Base-by-base conservation (phyloP, 2,797 vertebrate species). In the Gobio occitaniae region DNA sequence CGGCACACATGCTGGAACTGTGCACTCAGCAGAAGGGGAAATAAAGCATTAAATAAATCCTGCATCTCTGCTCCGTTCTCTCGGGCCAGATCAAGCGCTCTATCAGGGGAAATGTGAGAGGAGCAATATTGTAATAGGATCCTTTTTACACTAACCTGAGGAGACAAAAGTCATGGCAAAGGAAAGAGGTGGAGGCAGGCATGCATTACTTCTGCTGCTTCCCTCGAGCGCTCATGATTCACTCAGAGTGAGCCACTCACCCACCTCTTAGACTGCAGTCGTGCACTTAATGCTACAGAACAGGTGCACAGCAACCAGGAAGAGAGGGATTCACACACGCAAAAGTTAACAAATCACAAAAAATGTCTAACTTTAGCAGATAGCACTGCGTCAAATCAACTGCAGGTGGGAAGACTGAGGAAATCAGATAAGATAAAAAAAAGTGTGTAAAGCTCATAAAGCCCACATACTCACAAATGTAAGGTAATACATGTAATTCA, bases 21-120 rank as follows among this genome's bases (percentile, higher is more conserved):
- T 70, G 79, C 82, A 71, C 79, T 84, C 82, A 84, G 87, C 82
- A 84, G 56, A 88, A 88, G 70, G 80, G 74, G 84, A 85, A 86
- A 86, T 80, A 71, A 84, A 88, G 71, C 85, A 86, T 86, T 84
- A 86, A 88, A 88, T 88, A 82, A 86, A 86, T 88, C 85, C 82
- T 61, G 66, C 85, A 59, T 78, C 66, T 86, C 78, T 16, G 17
- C 69, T 81, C 61, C 44, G 29, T 77, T 84, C 87, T 86, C 83
- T 69, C 82, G 68, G 81, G 85, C 68, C 66, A 78, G 59, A 80
- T 82, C 82, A 80, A 63, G 13, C n/a, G 41, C 82, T 86, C 68
- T 50, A 86, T 88, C 87, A 86, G 87, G 85, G 74, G 59, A 86
- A 84, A 84, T 86, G 76, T 88, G 85, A 88, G 78, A 68, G 78